Percentiles rank a stretch among this genome's conserved stretches.
These are phyloP conservation scores for Pachycephus smyrnensis DNA, from an alignment of 2,888 invertebrate species.

Conservation along the genomic window DNA sequence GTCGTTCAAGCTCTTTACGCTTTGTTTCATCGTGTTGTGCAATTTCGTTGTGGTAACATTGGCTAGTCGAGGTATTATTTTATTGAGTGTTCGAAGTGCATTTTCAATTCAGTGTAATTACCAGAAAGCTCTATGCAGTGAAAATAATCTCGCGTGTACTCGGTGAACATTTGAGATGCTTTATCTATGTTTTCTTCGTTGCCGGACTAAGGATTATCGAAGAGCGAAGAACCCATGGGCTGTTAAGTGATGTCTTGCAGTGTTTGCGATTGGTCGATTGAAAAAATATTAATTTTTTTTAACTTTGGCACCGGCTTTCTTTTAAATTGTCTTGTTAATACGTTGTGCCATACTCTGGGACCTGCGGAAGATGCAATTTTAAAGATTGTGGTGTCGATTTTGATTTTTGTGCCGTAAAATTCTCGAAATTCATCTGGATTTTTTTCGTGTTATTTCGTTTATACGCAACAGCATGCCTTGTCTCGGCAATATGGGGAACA, in stretches of 20 bases:
- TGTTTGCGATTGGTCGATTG: neutral
- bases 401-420: neutral
- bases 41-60: neutral
- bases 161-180: neutral
- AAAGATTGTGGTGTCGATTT: neutral
- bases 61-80: neutral
- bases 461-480: neutral
- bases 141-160: neutral
- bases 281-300: neutral
- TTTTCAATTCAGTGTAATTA: neutral
- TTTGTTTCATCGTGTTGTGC: neutral
- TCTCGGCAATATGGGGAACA: slow-evolving; percentile 39
- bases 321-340: neutral
- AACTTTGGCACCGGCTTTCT: neutral
- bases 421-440: neutral
- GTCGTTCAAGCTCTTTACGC: neutral
- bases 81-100: neutral
- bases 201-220: neutral
- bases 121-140: neutral
- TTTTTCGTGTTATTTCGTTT: neutral
- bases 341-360: neutral
- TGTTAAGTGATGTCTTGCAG: neutral
- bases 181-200: neutral
- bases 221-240: neutral
- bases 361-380: neutral